phyloP scores from a whole-genome alignment of 2,797 vertebrate genomes.

The Pseudocheirus occidentalis region DNA sequence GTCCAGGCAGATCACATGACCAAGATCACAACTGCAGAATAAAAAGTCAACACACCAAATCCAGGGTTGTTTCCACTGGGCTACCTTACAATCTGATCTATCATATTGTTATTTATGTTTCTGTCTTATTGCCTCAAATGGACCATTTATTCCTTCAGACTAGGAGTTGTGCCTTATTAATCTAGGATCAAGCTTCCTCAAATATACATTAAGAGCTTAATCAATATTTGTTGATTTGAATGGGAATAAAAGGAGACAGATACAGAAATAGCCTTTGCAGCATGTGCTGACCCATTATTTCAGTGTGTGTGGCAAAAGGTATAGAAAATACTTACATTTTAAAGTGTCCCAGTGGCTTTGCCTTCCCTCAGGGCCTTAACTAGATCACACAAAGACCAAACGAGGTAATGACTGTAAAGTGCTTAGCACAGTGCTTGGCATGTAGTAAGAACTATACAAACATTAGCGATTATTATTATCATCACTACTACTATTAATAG shows the following conservation, averaged over 20 bases:
- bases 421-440: not conserved
- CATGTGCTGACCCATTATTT: not conserved
- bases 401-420: not conserved
- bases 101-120: not conserved
- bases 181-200: not conserved
- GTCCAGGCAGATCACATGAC: not conserved
- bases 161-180: not conserved
- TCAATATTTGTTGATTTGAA: not conserved
- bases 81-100: not conserved
- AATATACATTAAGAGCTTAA: not conserved
- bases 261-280: not conserved
- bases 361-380: not conserved
- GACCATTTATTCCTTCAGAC: not conserved
- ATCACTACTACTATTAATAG: not conserved
- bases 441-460: not conserved
- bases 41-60: not conserved
- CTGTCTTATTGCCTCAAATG: not conserved
- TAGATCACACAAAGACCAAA: not conserved
- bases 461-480: not conserved
- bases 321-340: not conserved
- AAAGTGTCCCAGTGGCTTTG: not conserved
- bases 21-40: not conserved
- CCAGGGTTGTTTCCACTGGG: not conserved
- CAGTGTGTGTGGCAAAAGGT: not conserved
- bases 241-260: not conserved